Conservation (phyloP, 2,888 invertebrate species). For the Romanomermis culicivorax region DNA sequence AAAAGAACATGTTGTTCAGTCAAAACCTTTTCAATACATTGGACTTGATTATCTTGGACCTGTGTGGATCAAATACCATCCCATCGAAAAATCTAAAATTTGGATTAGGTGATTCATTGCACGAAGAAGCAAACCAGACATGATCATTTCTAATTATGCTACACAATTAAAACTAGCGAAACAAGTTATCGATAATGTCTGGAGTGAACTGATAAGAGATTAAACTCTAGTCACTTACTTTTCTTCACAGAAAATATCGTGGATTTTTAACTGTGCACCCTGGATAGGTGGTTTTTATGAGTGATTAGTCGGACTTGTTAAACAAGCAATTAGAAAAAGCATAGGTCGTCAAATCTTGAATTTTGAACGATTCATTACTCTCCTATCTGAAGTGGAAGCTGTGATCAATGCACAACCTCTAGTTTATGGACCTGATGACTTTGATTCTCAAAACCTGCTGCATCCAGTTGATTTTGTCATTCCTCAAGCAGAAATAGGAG, state of each 20-base stretch:
- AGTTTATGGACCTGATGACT: too few species aligned
- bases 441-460: too few species aligned
- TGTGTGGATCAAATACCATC: slow-evolving; percentile 17
- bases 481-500: too few species aligned
- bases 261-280: slow-evolving; percentile 29
- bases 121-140: slow-evolving; percentile 21
- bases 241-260: slow-evolving; percentile 14
- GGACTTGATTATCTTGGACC: slow-evolving; percentile 30
- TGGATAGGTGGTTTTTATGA: slow-evolving; percentile 35
- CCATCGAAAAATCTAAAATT: slow-evolving; percentile 16
- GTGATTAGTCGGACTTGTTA: slow-evolving; percentile 28
- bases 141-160: slow-evolving; percentile 29
- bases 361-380: too few species aligned
- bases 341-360: too few species aligned
- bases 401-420: too few species aligned
- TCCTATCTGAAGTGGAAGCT: too few species aligned
- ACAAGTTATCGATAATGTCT: slow-evolving; percentile 21
- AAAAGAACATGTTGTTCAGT: too few species aligned
- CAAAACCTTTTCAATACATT: slow-evolving; percentile 10
- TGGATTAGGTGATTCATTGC: slow-evolving; percentile 27
- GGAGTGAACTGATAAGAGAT: slow-evolving; percentile 1
- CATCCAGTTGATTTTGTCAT: too few species aligned
- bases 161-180: slow-evolving; percentile 28
- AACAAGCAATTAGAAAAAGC: slow-evolving; percentile 16
- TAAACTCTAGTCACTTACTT: slow-evolving; percentile 1